A percentile compares a stretch with the other conserved stretches of the same genome.
These are phyloP conservation scores for Plebejus melissa DNA, from an alignment of 2,888 invertebrate species.

Conservation along the genomic window DNA sequence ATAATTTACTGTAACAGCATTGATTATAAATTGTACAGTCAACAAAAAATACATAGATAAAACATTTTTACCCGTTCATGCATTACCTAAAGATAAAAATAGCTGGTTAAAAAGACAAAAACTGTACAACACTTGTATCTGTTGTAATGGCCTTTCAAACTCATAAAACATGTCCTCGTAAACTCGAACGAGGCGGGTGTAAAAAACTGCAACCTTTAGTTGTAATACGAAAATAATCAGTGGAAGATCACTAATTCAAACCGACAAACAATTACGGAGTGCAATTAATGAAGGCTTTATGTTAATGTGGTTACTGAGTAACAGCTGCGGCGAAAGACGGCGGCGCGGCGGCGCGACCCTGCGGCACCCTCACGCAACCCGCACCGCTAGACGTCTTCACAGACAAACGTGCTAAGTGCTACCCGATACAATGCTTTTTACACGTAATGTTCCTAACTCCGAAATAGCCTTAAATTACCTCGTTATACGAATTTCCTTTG, in stretches of 20 bases:
- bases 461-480: background rate
- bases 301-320: constrained; percentile 58
- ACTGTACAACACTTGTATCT: constrained; percentile 5
- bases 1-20: background rate
- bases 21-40: background rate
- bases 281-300: constrained; percentile 65
- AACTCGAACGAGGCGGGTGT: constrained; percentile 1
- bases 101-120: background rate
- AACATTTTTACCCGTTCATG: background rate
- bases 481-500: background rate
- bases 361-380: constrained; percentile 65
- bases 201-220: constrained; percentile 14
- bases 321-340: constrained; percentile 61
- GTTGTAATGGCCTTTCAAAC: constrained; percentile 10
- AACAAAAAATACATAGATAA: background rate
- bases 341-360: constrained; percentile 53
- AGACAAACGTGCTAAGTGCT: background rate
- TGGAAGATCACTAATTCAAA: constrained; percentile 36
- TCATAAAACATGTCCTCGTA: constrained; percentile 12
- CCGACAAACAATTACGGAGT: constrained; percentile 48
- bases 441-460: too few species aligned
- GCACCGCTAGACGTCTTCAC: background rate
- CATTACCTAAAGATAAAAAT: constrained; percentile 3
- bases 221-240: constrained; percentile 26
- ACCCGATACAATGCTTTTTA: background rate